Conservation (phyloP, 2,113 vertebrate genomes). For the Pomatorhinus ruficollis region DNA sequence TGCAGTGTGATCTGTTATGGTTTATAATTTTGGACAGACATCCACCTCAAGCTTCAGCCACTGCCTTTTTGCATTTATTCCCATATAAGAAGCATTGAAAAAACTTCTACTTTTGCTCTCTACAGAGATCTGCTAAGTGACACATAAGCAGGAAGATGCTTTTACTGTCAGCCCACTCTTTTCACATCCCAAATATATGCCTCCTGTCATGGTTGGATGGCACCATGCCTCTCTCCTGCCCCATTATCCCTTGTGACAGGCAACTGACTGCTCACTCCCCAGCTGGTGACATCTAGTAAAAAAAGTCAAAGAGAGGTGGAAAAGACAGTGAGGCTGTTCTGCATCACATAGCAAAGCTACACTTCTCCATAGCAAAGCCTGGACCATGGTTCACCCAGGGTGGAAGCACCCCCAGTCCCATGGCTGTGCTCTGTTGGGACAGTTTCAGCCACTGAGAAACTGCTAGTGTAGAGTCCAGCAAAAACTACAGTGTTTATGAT, state of each 20-base stretch:
- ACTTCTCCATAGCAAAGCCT: not conserved
- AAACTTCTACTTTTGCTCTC: not conserved
- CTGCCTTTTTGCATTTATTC: not conserved
- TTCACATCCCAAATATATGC: not conserved
- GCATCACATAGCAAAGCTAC: too few relatives aligned
- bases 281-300: not conserved
- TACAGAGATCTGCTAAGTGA: not conserved
- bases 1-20: not conserved
- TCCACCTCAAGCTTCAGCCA: not conserved
- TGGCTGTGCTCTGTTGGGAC: not conserved
- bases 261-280: not conserved
- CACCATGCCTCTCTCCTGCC: not conserved
- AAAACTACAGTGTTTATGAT: not conserved
- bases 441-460: not conserved
- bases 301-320: not conserved
- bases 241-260: not conserved
- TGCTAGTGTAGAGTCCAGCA: not conserved
- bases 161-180: not conserved
- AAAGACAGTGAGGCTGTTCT: not conserved
- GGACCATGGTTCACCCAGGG: rapidly evolving
- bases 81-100: not conserved
- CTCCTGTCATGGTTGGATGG: not conserved
- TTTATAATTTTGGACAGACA: not conserved
- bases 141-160: not conserved
- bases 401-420: not conserved